Base-by-base conservation (phyloP, 2,797 vertebrate genomes). In the Myoxocephalus aenaeus region DNA sequence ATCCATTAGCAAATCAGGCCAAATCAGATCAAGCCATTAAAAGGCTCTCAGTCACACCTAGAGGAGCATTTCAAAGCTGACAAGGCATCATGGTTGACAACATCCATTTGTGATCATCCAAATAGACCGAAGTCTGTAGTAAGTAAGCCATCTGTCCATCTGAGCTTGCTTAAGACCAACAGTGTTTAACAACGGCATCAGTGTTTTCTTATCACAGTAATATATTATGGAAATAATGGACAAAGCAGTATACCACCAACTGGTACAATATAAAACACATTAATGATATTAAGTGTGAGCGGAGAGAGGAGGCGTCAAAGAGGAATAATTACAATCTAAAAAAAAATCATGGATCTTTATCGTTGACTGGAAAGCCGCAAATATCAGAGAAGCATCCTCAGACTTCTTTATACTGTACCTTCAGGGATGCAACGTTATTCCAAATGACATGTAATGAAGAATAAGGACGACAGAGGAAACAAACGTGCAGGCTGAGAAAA, bases 1-100 rank as follows among this genome's bases (percentile, higher is more conserved):
- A 77, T 86, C 83, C 79, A 89, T 90, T 91, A 89, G 72, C 80
- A 76, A 85, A 83, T 85, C 76, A 78, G 69, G 82, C 56, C 69
- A 80, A 86, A 90, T 90, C 72, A 81, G 78, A 86, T 88, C 69
- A 89, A 76, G 75, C 61, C 73, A 77, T 85, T 83, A 80, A 75
- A 75, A 80, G 78, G 77, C 77, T 87, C 53, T 79, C 77, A 83
- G 82, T 86, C 73, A 73, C 84, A 86, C 88, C 75, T 87, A 29
- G 5, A 86, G 79, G 82, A 85, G 42, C 71, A 56, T 84, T 86
- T 89, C 77, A 91, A 82, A 82, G 65, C 83, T 64, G 61, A 77
- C 72, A 48, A 77, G 71, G 29, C 83, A 83, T 84, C 69, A 36
- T 61, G 73, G 63, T 81, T 71, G 73, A 82, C 86, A 77, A 75